phyloP scores from a whole-genome alignment of 2,113 vertebrate genomes.

The Anhinga rufa region DNA sequence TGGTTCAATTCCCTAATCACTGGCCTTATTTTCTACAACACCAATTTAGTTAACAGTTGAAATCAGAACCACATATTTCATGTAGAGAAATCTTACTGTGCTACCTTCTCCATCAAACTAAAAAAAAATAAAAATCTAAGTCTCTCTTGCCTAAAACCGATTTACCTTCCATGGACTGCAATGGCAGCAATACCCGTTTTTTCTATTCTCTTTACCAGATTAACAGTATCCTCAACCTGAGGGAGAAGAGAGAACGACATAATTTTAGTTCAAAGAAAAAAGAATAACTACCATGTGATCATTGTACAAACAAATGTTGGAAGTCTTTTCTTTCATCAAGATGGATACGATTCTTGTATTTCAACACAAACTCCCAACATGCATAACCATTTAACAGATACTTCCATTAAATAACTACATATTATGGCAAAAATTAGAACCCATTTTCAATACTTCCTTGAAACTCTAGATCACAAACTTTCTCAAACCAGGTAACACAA shows the following conservation, averaged over 20 bases:
- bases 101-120: not conserved
- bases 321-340: not conserved
- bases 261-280: not conserved
- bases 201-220: conserved; percentile 88
- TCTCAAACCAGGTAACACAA: not conserved
- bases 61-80: not conserved
- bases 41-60: not conserved
- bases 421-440: not conserved
- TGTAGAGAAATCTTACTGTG: not conserved
- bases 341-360: not conserved
- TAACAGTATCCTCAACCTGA: conserved; percentile 88
- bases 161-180: conserved; percentile 94
- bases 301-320: not conserved
- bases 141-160: not conserved
- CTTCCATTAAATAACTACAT: not conserved
- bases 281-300: not conserved
- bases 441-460: not conserved
- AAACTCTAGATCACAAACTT: not conserved
- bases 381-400: not conserved
- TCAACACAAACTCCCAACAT: not conserved
- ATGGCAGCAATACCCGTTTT: conserved; percentile 89
- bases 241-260: not conserved
- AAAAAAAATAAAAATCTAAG: not conserved
- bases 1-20: not conserved
- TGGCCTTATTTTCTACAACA: not conserved